Percentiles rank a stretch among this genome's conserved stretches.
Conservation (phyloP, 2,113 vertebrate genomes). For the Seriola rivoliana region DNA sequence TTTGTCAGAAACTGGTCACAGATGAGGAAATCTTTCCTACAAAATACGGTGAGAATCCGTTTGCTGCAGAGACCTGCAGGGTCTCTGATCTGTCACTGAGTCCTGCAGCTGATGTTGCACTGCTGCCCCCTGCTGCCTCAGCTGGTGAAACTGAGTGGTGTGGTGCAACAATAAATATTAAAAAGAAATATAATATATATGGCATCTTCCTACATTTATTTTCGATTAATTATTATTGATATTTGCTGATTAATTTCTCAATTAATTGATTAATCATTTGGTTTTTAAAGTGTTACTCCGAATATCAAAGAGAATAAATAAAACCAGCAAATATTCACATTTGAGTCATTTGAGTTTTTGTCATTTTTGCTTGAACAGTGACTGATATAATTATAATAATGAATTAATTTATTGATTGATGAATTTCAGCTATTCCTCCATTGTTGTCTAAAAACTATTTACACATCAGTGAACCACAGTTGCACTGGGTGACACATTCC, state of each 20-base stretch:
- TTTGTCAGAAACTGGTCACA: conserved; percentile 97
- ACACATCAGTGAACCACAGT: neutral
- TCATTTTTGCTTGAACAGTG: too few relatives aligned
- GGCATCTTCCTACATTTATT: too few relatives aligned
- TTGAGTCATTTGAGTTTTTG: neutral
- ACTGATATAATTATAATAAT: too few relatives aligned
- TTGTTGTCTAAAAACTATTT: neutral
- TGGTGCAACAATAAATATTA: too few relatives aligned
- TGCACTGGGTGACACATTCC: neutral
- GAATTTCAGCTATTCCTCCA: neutral
- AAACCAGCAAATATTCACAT: neutral
- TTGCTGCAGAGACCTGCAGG: neutral
- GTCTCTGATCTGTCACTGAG: neutral
- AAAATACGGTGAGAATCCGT: conserved; percentile 91
- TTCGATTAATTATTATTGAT: too few relatives aligned
- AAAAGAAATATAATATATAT: too few relatives aligned
- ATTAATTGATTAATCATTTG: too few relatives aligned
- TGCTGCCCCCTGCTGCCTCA: conserved; percentile 69
- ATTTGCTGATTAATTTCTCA: too few relatives aligned
- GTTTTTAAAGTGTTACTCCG: too few relatives aligned
- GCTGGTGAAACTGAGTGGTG: neutral
- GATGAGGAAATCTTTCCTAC: conserved; percentile 99
- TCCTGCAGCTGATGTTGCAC: neutral
- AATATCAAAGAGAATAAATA: neutral
- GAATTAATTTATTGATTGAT: neutral